These are phyloP conservation scores for Drosophila subpulchrella DNA, from an alignment of 1,140 invertebrate species.

Conservation along the genomic window DNA sequence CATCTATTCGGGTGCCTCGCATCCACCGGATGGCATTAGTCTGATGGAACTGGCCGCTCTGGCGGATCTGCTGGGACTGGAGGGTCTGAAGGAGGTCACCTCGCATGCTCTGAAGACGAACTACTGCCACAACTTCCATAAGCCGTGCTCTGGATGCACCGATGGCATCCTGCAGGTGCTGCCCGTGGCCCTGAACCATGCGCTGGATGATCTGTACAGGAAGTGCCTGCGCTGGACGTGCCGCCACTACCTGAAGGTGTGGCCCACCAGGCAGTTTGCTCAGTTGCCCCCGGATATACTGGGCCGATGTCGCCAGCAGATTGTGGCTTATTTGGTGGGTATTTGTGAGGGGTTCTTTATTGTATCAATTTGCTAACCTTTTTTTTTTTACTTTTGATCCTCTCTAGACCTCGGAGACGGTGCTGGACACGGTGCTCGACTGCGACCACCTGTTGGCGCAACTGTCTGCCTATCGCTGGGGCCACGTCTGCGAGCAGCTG, in stretches of 20 bases:
- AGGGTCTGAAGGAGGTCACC: constrained; percentile 95
- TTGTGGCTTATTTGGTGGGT: constrained; percentile 86
- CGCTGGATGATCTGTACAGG: constrained; percentile 93
- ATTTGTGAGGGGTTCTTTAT: background rate
- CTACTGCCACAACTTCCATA: constrained; percentile 91
- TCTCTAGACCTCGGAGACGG: constrained; percentile 87
- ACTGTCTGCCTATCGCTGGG: constrained; percentile 90
- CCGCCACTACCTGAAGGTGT: constrained; percentile 92
- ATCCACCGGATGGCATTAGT: constrained; percentile 92
- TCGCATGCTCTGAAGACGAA: constrained; percentile 93
- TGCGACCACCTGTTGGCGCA: constrained; percentile 89
- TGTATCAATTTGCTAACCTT: background rate
- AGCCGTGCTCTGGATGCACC: constrained; percentile 92
- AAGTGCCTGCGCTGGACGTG: constrained; percentile 94
- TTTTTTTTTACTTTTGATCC: background rate
- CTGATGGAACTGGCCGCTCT: constrained; percentile 94
- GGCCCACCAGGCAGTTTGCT: constrained; percentile 94
- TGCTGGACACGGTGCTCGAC: constrained; percentile 88
- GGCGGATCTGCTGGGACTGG: constrained; percentile 94
- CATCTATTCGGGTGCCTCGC: constrained; percentile 95
- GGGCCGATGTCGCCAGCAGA: constrained; percentile 92
- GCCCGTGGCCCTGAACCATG: constrained; percentile 92
- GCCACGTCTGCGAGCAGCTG: constrained; percentile 88
- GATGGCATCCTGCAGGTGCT: constrained; percentile 93
- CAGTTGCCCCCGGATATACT: constrained; percentile 91